A percentile compares a stretch with the other conserved stretches of the same genome.
phyloP scores from a whole-genome alignment of 2,113 vertebrate species.

The Pipra filicauda region DNA sequence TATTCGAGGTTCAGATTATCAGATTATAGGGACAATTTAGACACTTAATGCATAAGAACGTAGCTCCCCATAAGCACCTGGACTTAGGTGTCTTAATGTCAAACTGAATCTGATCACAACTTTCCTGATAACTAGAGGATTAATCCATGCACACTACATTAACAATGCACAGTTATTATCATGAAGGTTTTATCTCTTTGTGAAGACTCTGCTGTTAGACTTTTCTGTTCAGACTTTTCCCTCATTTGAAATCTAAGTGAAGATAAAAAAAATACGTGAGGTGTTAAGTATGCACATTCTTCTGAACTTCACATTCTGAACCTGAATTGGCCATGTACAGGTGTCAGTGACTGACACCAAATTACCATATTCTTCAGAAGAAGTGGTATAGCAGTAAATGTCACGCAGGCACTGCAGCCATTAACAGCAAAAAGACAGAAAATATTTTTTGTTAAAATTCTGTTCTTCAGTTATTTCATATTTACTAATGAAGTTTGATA shows the following conservation, averaged over 20 bases:
- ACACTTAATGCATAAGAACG: not conserved
- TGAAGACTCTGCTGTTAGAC: not conserved
- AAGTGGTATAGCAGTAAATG: not conserved
- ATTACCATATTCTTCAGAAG: not conserved
- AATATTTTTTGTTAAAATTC: not conserved
- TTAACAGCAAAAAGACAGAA: not conserved
- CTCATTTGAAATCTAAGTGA: not conserved
- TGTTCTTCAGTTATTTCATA: not conserved
- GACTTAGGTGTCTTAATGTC: not conserved
- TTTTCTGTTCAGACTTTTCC: not conserved
- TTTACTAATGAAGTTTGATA: not conserved
- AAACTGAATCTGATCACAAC: not conserved
- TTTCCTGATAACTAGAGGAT: not conserved
- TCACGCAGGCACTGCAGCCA: not conserved
- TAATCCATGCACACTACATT: not conserved
- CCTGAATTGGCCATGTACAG: rapidly evolving
- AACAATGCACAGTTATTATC: not conserved
- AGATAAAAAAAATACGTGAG: not conserved
- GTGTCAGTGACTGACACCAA: not conserved
- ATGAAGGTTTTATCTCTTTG: not conserved
- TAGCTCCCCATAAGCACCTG: not conserved
- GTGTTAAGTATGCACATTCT: not conserved
- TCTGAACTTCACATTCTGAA: not conserved
- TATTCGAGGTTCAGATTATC: not conserved
- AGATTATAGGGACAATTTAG: not conserved